Evolutionary conservation across 2,797 vertebrate species (phyloP).

Genomic region (Coreius guichenoti): DNA sequence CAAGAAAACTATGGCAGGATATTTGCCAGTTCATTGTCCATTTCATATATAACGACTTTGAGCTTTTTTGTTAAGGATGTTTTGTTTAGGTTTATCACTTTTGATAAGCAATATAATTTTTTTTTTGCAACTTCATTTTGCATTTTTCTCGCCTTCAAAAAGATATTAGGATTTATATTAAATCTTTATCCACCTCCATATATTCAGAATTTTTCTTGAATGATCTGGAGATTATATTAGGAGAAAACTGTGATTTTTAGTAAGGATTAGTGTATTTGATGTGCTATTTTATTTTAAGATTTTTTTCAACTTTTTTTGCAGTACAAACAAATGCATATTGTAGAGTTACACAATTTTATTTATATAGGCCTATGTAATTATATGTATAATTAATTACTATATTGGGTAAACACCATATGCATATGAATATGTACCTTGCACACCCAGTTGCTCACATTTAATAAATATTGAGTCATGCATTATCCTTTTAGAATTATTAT

Average conservation of each 20-base stretch:
- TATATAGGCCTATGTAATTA: neutral
- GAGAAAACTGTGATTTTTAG: neutral
- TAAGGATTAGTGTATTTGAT: neutral
- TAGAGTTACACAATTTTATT: neutral
- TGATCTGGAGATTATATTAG: neutral
- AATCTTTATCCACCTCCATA: too few relatives aligned
- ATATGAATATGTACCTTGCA: neutral
- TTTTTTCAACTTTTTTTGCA: too few relatives aligned
- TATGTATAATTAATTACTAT: neutral
- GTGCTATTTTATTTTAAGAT: neutral
- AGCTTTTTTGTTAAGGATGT: too few relatives aligned
- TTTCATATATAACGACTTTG: neutral
- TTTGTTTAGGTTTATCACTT: neutral
- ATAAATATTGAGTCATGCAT: neutral
- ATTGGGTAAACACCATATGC: neutral
- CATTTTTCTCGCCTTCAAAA: neutral
- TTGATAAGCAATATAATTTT: neutral
- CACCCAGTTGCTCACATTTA: neutral
- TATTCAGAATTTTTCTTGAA: neutral
- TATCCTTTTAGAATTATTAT: neutral
- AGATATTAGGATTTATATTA: neutral
- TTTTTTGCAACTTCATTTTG: neutral
- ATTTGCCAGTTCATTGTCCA: neutral
- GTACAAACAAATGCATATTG: neutral
- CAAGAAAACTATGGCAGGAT: neutral